Evolutionary conservation across 2,113 vertebrate genomes (phyloP), one percentile per base, ranked within the genome.

Genomic region (Tychaedon coryphoeus): DNA sequence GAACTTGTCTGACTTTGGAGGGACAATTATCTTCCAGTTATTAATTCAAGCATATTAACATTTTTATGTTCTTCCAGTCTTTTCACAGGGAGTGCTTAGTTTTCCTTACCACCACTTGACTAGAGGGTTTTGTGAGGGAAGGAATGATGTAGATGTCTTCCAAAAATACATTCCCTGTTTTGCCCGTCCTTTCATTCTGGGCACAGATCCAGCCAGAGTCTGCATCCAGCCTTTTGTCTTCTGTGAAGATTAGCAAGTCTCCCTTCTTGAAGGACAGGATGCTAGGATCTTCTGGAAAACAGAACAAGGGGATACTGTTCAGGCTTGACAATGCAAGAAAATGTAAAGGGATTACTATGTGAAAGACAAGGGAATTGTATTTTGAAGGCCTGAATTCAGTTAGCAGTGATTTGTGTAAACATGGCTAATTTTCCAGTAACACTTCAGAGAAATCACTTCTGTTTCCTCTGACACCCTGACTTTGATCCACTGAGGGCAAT

Each of bases 211-310:
- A 99, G 38, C 97, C 98, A n/a, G 93, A 97, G 15, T 98, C 96
- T 80, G 94, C 79, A 76, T 98, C 95, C 61, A 97, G 95, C 62
- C 98, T 98, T 51, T 98, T 95, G 58, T 99, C 98, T 93, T 98
- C 97, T 0, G 98, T 97, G 47, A 99, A 94, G 85, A 98, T 93
- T 76, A 99, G 97, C 61, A 99, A 98, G 88, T 99, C 99, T 58
- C 99, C 99, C 86, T 98, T 99, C 92, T 98, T 99, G 96, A 98
- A 99, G 88, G 98, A 97, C 80, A 99, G 98, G 79, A 99, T 96
- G 10, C 96, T 97, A 43, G 96, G 86, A 22, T 99, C 99, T 60
- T 98, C 99, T 99, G 94, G 14, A 92, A 91, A 90, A 89, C 47
- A 86, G 88, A 48, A 78, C 38, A 85, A 91, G 15, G 29, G 28